A percentile compares a stretch with the other conserved stretches of the same genome.
These are phyloP conservation scores for Thamnophis sirtalis DNA, from an alignment of 2,113 vertebrate genomes.

Conservation along the genomic window DNA sequence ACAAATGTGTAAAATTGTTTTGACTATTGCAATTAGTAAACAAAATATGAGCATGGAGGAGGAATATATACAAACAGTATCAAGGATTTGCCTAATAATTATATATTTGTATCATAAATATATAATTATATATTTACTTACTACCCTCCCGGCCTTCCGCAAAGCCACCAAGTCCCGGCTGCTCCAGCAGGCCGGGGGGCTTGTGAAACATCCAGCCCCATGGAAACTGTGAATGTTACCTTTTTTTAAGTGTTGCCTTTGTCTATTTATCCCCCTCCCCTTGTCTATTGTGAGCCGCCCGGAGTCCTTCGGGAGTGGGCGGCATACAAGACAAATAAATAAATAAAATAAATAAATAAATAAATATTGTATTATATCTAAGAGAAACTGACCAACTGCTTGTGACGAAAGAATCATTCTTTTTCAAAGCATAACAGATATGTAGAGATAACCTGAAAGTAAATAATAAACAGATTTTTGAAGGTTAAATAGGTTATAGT, in stretches of 20 bases:
- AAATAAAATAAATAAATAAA: too few relatives aligned
- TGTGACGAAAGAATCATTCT: not conserved
- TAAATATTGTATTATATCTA: not conserved
- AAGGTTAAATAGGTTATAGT: conserved; percentile 26
- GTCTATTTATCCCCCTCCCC: too few relatives aligned
- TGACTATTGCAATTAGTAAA: conserved; percentile 45
- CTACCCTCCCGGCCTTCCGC: too few relatives aligned
- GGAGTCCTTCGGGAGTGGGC: too few relatives aligned
- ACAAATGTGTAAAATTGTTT: conserved; percentile 29
- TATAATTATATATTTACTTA: too few relatives aligned
- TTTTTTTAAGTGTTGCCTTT: too few relatives aligned
- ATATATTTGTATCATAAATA: conserved; percentile 17
- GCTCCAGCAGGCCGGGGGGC: too few relatives aligned
- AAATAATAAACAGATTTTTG: conserved; percentile 14
- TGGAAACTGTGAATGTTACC: too few relatives aligned
- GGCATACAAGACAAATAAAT: too few relatives aligned
- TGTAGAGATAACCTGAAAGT: not conserved
- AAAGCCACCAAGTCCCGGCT: too few relatives aligned
- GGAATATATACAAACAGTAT: conserved; percentile 47
- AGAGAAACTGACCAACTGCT: conserved; percentile 20
- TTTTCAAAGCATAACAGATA: conserved; percentile 36
- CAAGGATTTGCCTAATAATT: conserved; percentile 47
- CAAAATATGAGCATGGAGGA: conserved; percentile 15
- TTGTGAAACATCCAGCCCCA: too few relatives aligned
- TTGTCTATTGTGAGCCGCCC: too few relatives aligned